phyloP scores from a whole-genome alignment of 2,113 vertebrate genomes.

The Picathartes gymnocephalus region DNA sequence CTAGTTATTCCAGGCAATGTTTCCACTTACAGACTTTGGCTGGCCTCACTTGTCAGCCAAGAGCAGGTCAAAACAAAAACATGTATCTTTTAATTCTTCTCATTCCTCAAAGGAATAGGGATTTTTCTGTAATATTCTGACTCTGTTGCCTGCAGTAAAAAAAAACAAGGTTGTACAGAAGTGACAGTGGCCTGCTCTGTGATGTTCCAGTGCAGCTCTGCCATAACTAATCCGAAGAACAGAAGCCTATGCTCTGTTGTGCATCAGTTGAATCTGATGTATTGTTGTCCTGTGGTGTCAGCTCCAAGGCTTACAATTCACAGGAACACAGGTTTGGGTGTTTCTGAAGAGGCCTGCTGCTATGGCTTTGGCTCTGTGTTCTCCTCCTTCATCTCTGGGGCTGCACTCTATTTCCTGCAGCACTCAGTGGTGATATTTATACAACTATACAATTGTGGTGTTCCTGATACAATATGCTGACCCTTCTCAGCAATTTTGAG shows the following conservation, averaged over 20 bases:
- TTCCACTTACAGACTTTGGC: neutral
- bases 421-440: neutral
- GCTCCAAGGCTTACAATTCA: neutral
- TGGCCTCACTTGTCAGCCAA: neutral
- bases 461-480: neutral
- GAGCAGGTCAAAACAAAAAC: neutral
- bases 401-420: neutral
- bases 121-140: neutral
- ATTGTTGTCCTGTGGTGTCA: neutral
- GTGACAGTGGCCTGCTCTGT: neutral
- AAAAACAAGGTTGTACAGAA: neutral
- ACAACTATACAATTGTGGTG: neutral
- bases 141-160: neutral
- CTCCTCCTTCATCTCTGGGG: neutral
- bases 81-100: neutral
- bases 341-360: neutral
- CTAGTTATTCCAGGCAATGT: neutral
- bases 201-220: neutral
- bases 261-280: neutral
- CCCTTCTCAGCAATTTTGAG: neutral
- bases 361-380: neutral
- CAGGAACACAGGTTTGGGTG: neutral
- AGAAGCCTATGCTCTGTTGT: neutral
- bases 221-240: neutral
- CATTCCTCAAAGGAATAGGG: neutral